Base-by-base conservation (phyloP, 2,888 invertebrate species). In the Mimachlamys varia region DNA sequence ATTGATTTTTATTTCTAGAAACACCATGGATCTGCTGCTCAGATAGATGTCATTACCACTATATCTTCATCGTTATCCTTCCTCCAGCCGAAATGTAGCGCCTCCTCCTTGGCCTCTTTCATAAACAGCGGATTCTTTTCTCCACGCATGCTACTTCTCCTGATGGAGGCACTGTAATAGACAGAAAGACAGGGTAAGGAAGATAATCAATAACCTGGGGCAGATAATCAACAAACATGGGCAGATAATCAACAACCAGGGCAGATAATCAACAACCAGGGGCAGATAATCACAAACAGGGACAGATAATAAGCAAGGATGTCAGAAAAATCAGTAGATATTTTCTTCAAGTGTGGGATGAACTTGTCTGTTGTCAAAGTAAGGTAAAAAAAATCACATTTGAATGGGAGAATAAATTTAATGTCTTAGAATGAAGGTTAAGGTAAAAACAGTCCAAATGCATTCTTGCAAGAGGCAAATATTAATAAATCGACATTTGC, bases 21-120 rank as follows among this genome's bases (percentile, higher is more conserved):
- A 7, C 7, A 3, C 44, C 44, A 44, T 44, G 3, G 44, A 44
- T 1, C 53, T 53, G 19, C 13, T 10, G 15, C 17, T 53, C 12
- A 17, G 19, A 19, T 53, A 17, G 13, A 17, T 53, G 33, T 12
- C 76, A 33, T 90, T 87, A 93, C 93, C 38, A 53, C 88, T 27
- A 93, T 49, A 33, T 94, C 93, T 62, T 93, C 91, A 88, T 93
- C 94, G 88, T 88, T 88, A 37, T 76, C 89, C 53, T 89, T 90
- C 62, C 90, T 90, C 89, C 94, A 91, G 19, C 95, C 95, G 92
- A 95, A 95, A 92, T 95, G 95, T 76, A 95, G 88, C 38, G 99
- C 99, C 97, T 99, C 99, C 96, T 99, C 99, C 87, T 98, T 98
- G 38, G 98, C 99, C 97, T 99, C 99, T 94, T 99, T 98, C 97